phyloP scores from a whole-genome alignment of 2,888 invertebrate genomes.

The Idaea aversata region DNA sequence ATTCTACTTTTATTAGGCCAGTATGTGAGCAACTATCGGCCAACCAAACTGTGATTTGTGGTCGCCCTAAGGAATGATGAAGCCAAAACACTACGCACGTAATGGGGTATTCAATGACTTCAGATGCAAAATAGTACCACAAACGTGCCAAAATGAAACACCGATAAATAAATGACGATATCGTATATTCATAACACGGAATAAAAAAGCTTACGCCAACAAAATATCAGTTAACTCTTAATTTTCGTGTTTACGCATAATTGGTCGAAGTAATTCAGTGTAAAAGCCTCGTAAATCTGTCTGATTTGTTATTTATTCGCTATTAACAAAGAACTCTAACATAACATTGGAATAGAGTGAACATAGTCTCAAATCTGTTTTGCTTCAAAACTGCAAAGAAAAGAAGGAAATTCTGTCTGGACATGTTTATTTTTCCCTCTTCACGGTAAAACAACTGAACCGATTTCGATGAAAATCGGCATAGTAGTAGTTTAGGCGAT shows the following conservation, averaged over 20 bases:
- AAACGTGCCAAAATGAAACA: neutral
- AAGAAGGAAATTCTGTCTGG: too few relatives aligned
- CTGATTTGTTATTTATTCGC: conserved; percentile 8
- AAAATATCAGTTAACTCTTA: conserved; percentile 4
- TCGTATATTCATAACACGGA: neutral
- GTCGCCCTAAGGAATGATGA: too few relatives aligned
- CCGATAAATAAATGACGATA: neutral
- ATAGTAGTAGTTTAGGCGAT: too few relatives aligned
- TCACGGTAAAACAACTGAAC: too few relatives aligned
- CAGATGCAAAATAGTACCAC: neutral
- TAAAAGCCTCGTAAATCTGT: conserved; percentile 7
- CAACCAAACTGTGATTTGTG: too few relatives aligned
- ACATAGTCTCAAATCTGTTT: neutral
- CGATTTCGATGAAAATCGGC: too few relatives aligned
- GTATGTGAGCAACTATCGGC: too few relatives aligned
- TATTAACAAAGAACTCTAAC: neutral
- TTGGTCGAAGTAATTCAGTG: conserved; percentile 3
- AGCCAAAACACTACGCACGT: too few relatives aligned
- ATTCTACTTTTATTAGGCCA: too few relatives aligned
- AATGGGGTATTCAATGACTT: too few relatives aligned
- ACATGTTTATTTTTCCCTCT: too few relatives aligned
- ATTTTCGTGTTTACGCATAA: conserved; percentile 8
- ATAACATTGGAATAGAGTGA: neutral
- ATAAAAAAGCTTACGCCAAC: neutral
- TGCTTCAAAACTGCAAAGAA: too few relatives aligned